Conservation (phyloP, 2,797 vertebrate species). For the Enteromius radiatus region DNA sequence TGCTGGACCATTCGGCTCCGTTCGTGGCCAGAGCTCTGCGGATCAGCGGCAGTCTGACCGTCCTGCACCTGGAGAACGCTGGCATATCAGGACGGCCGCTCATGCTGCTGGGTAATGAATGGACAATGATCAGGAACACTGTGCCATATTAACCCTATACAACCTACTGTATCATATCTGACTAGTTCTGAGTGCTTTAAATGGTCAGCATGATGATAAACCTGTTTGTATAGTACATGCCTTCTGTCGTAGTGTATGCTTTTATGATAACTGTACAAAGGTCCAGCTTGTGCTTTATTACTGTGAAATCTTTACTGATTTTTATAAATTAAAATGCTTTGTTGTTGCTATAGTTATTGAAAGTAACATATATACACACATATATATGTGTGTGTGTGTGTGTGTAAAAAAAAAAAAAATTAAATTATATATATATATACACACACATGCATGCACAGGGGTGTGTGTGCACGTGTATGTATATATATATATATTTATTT, state of each 20-base stretch:
- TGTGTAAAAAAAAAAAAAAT: no score
- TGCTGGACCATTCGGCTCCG: conserved; percentile 91
- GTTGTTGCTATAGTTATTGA: neutral
- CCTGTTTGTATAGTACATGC: neutral
- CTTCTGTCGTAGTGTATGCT: neutral
- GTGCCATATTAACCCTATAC: neutral
- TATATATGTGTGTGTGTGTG: no score
- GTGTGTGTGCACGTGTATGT: no score
- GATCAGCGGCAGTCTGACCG: conserved; percentile 90
- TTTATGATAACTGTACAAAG: neutral
- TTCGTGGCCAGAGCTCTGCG: conserved; percentile 93
- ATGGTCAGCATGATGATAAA: neutral
- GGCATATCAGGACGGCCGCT: conserved; percentile 89
- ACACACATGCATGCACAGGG: no score
- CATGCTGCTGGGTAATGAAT: conserved; percentile 87
- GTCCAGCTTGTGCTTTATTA: neutral
- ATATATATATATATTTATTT: no score
- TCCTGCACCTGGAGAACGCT: conserved; percentile 90
- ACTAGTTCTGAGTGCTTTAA: neutral
- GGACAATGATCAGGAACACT: no score
- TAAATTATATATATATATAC: no score
- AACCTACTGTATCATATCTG: neutral
- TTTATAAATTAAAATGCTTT: neutral
- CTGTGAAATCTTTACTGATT: neutral
- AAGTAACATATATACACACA: no score